Conservation (phyloP, 2,888 invertebrate species). For the Alentia gelatinosa region DNA sequence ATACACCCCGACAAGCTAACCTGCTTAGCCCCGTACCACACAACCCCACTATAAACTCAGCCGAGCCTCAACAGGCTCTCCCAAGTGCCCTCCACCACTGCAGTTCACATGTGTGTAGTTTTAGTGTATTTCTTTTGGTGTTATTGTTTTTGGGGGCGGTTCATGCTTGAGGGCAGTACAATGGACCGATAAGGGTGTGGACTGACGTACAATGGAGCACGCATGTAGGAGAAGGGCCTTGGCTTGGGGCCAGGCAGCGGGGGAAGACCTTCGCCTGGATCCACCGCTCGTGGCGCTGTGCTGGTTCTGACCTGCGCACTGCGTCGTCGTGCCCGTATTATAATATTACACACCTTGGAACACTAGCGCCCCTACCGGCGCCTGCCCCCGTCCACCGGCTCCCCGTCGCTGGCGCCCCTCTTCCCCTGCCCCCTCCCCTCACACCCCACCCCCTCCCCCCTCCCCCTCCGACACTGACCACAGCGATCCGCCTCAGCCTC, state of each 20-base stretch:
- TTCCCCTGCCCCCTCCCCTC: background rate
- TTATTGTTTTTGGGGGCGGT: background rate
- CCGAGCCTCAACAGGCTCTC: background rate
- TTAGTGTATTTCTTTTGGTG: background rate
- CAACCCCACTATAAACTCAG: background rate
- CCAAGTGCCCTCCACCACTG: background rate
- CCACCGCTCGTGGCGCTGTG: background rate
- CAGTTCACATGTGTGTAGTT: background rate
- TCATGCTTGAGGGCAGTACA: background rate
- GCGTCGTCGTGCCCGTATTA: background rate
- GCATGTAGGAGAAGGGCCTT: background rate
- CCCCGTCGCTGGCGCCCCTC: background rate
- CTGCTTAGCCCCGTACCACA: no score
- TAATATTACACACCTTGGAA: slow-evolving; percentile 39
- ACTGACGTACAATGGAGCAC: background rate
- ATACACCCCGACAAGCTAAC: no score
- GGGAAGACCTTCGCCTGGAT: background rate
- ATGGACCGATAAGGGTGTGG: background rate
- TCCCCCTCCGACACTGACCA: background rate
- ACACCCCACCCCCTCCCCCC: slow-evolving; percentile 14
- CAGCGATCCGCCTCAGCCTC: background rate
- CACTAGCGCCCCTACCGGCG: background rate
- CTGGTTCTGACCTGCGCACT: slow-evolving; percentile 23
- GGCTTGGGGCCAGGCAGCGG: no score
- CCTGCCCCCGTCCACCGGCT: background rate